Conservation (phyloP, 2,888 invertebrate genomes). For the Lypha dubia region DNA sequence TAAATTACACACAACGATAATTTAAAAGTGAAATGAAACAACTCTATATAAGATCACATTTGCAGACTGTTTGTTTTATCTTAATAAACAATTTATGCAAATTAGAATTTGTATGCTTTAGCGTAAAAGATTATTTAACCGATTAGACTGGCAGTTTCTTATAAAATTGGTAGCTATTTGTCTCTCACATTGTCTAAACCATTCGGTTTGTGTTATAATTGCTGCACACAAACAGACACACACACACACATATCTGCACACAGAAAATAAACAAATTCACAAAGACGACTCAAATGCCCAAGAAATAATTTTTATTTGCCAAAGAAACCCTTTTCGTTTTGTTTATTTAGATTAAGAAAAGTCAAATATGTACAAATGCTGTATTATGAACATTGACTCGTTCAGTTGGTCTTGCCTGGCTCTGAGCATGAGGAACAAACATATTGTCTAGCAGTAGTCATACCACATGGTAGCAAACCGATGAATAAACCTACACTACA, state of each 20-base stretch:
- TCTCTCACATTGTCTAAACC: conserved; percentile 13
- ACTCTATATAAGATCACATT: conserved; percentile 3
- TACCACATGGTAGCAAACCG: conserved; percentile 40
- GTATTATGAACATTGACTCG: not conserved
- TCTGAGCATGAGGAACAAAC: conserved; percentile 16
- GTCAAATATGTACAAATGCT: not conserved
- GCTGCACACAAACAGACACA: no score
- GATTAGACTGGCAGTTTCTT: conserved; percentile 44
- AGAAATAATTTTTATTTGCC: conserved; percentile 45
- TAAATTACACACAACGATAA: conserved; percentile 29
- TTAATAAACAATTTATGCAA: conserved; percentile 80
- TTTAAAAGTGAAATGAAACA: conserved; percentile 13
- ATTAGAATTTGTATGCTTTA: conserved; percentile 71
- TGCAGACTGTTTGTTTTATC: conserved; percentile 73
- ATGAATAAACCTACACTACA: conserved; percentile 53
- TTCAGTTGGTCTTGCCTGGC: not conserved
- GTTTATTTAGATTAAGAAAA: not conserved
- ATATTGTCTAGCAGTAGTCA: conserved; percentile 32
- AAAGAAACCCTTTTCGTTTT: conserved; percentile 56
- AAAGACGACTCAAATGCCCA: conserved; percentile 6
- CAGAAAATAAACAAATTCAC: conserved; percentile 34
- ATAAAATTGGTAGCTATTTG: conserved; percentile 19
- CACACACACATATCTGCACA: no score
- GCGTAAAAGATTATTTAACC: conserved; percentile 56
- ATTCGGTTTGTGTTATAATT: conserved; percentile 47